Evolutionary conservation across 2,888 invertebrate genomes (phyloP), one percentile per base, ranked within the genome.

Genomic region (Augochlorella aurata): DNA sequence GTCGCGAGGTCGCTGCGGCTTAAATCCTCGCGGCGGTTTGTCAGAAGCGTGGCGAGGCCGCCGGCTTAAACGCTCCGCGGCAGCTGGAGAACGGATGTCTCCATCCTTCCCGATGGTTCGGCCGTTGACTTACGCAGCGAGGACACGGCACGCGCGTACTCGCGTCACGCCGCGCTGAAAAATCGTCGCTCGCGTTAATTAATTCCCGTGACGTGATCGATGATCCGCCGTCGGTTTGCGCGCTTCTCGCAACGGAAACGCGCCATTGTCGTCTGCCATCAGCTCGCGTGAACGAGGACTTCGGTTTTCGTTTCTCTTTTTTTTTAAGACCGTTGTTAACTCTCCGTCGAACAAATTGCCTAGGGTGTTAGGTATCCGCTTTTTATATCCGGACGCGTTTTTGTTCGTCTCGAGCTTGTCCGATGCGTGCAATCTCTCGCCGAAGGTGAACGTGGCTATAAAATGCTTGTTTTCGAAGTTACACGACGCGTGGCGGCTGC

Each of bases 111-210:
- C 44, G 63, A 63, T 29, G 44, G 58, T 18, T 38, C 67, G 79
- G 78, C 65, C 65, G 38, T 81, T 88, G 90, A 90, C 90, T 90
- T 90, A 90, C 88, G 88, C 86, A 85, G 84, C 85, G 82, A 79
- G 80, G 83, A 88, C 89, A 89, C 89, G 89, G 85, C 85, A 87
- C 89, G 61, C 74, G 74, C 49, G 75, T 49, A 50, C 29, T 24
- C 24, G 67, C 16, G 16, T n/a, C 74, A 3, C 16, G n/a, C 12
- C 18, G 67, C 24, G 16, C 45, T 14, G 45, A 67, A 67, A 50
- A 65, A 63, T 61, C 49, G 66, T 50, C 61, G 10, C 18, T 3
- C 76, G 49, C 18, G 66, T 66, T 38, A 58, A 72, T 77, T 77
- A 73, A 73, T 67, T 50, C 74, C 58, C 8, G 8, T 14, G 47